A percentile compares a stretch with the other conserved stretches of the same genome.
Conservation (phyloP, 2,888 invertebrate species). For the Leucoma salicis region DNA sequence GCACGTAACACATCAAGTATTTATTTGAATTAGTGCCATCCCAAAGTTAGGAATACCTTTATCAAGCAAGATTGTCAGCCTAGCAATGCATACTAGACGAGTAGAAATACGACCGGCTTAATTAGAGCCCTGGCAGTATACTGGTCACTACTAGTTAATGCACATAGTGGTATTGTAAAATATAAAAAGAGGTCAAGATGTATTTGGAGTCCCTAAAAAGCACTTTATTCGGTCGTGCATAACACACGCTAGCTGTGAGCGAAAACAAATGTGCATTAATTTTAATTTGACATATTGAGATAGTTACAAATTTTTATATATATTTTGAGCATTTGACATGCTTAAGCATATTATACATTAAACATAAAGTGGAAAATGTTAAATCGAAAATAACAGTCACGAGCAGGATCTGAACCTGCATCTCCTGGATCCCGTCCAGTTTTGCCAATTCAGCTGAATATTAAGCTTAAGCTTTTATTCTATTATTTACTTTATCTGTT, state of each 20-base stretch:
- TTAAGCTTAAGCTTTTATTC: no score
- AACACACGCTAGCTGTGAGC: slow-evolving; percentile 6
- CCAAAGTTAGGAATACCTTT: slow-evolving; percentile 25
- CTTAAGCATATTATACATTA: no score
- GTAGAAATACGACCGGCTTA: slow-evolving; percentile 17
- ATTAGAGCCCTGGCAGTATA: slow-evolving; percentile 7
- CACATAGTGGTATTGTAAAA: not conserved
- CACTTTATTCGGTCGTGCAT: slow-evolving; percentile 32
- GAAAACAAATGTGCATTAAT: not conserved
- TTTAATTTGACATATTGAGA: not conserved
- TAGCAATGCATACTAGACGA: slow-evolving; percentile 42
- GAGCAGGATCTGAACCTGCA: no score
- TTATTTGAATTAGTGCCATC: slow-evolving; percentile 37
- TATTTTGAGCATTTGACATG: no score
- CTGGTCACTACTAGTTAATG: not conserved
- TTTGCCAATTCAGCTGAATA: no score
- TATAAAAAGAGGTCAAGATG: slow-evolving; percentile 5
- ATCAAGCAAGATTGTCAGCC: slow-evolving; percentile 37
- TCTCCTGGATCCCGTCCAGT: no score
- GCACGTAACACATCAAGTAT: slow-evolving; percentile 23
- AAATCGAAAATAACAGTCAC: no score
- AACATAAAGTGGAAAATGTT: no score
- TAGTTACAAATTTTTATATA: no score
- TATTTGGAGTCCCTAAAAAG: slow-evolving; percentile 14
- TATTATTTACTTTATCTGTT: no score